These are phyloP conservation scores for Loris lydekkerianus DNA, from an alignment of 2,797 vertebrate species.

Conservation along the genomic window DNA sequence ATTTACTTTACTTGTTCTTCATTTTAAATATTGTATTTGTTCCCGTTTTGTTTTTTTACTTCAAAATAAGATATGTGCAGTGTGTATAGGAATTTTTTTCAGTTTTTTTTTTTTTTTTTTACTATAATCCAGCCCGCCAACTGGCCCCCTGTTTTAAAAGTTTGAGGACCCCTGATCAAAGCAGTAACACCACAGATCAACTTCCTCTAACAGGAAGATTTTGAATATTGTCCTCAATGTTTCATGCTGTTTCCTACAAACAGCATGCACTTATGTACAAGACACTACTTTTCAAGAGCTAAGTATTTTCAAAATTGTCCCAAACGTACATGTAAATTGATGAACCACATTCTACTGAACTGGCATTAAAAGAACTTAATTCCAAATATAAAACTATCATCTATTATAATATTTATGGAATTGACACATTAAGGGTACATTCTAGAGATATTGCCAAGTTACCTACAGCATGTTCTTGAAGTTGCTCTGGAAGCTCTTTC, in stretches of 20 bases:
- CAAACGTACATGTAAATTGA: not conserved
- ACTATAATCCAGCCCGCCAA: too few relatives aligned
- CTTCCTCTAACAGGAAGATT: not conserved
- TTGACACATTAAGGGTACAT: not conserved
- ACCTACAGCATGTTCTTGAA: slow-evolving; percentile 88
- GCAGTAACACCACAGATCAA: not conserved
- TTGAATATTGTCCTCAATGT: not conserved
- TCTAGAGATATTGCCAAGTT: not conserved
- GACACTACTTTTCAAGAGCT: not conserved
- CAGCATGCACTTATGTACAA: not conserved
- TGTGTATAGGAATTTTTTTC: too few relatives aligned
- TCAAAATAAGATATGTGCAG: too few relatives aligned
- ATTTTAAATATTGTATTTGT: too few relatives aligned
- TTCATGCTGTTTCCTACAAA: not conserved
- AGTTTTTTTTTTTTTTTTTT: too few relatives aligned
- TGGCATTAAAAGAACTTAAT: not conserved
- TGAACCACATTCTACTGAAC: not conserved
- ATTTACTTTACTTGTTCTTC: too few relatives aligned
- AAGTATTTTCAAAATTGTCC: not conserved
- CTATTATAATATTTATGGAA: not conserved
- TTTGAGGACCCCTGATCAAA: too few relatives aligned
- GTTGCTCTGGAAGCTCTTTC: slow-evolving; percentile 88
- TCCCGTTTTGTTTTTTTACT: too few relatives aligned
- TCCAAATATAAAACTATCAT: not conserved
- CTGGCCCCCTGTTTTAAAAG: too few relatives aligned